Base-by-base conservation (phyloP, 1,140 invertebrate species). In the Drosophila prosaltans region DNA sequence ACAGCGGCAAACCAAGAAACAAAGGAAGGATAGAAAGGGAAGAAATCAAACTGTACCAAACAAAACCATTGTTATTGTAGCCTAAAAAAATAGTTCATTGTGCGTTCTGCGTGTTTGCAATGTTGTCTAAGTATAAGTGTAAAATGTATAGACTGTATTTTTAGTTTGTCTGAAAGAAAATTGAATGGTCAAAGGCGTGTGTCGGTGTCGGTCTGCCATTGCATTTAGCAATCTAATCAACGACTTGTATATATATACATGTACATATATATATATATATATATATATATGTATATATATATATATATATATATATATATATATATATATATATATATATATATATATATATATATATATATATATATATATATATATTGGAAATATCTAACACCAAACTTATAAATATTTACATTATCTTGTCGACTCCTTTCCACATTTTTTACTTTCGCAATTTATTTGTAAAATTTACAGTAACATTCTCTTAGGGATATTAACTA, bases 31-130 rank as follows among this genome's bases (percentile, higher is more conserved):
- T 54, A 65, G 48, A 58, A 66, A 41, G 45, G 8, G 8, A 51
- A 68, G 64, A 71, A 65, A 81, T 75, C 64, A 67, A 63, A 83
- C 72, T 83, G 80, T 82, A 86, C 74, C 82, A 81, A 82, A 79
- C 75, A 59, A 69, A 63, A 79, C 80, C 71, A 51, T 73, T 86
- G 83, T 86, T 86, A 88, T 80, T 69, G 80, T 77, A 86, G 83
- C 83, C 81, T 79, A 79, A 82, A 82, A 48, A 26, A 51, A 51
- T 51, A 51, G 21, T 51, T 51, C 32, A 32, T 58, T 58, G 36
- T 59, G 32, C 32, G 75, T 89, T 78, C 66, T 78, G 66, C 72
- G 73, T 79, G 78, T 77, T 72, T 63, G 79, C 82, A 83, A 80
- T 84, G 80, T 83, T 83, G 80, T 84, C 59, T 83, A 83, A 83